Conservation (phyloP, 2,797 vertebrate genomes). For the Semaprochilodus insignis region DNA sequence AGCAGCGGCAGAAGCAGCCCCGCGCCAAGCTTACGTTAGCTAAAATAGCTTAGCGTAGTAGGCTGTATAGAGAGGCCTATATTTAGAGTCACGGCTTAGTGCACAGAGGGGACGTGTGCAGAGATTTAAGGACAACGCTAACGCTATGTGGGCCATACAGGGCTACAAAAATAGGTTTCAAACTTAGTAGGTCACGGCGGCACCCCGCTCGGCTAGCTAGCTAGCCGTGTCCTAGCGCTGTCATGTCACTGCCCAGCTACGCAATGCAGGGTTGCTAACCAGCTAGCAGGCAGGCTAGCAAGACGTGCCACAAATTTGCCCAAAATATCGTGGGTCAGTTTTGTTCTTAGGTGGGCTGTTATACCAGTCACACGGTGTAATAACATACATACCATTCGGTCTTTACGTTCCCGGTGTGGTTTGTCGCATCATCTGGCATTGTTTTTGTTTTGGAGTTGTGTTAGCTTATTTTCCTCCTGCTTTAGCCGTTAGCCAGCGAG, state of each 20-base stretch:
- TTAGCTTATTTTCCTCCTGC: conserved; percentile 53
- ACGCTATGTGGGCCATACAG: too few species aligned
- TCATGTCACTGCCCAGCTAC: not conserved
- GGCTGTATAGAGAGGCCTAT: not conserved
- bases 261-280: conserved; percentile 9
- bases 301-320: not conserved
- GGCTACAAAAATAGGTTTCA: conserved; percentile 5
- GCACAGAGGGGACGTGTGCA: not conserved
- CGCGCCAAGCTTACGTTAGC: not conserved
- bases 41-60: not conserved
- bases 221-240: conserved; percentile 2
- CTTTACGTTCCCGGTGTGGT: conserved; percentile 63
- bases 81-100: not conserved
- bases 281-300: conserved; percentile 13
- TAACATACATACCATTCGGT: conserved; percentile 73
- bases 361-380: not conserved
- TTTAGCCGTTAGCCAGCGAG: conserved; percentile 36
- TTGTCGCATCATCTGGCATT: conserved; percentile 78
- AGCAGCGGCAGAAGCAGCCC: not conserved
- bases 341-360: not conserved
- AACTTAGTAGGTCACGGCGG: not conserved
- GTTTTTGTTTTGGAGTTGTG: conserved; percentile 68
- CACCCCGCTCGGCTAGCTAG: not conserved
- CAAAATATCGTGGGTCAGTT: not conserved
- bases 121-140: not conserved